Base-by-base conservation (phyloP, 1,140 invertebrate genomes). In the Polyergus mexicanus region DNA sequence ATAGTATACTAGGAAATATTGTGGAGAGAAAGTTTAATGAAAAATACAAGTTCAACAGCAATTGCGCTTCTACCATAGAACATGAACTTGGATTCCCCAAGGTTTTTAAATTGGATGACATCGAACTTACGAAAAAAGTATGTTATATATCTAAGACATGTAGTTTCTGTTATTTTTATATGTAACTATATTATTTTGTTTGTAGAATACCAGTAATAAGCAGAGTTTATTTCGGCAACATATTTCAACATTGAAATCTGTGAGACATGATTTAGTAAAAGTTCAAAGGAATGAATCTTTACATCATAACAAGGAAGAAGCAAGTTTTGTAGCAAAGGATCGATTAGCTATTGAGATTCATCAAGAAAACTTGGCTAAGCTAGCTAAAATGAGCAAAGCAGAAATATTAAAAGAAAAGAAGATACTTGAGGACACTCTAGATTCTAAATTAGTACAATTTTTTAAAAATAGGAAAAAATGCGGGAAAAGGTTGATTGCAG, bases 361-460 rank as follows among this genome's bases (percentile, higher is more conserved):
- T 89, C 92, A 95, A 86, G 97, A 98, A 94, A 99, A 98, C 94
- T 28, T 97, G 0, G 93, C 96, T 90, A 94, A 96, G 80, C 90
- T 99, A 2, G 95, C 94, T 47, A 91, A 95, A 91, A 98, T 99
- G 97, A 96, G 96, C 2, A 92, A 96, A 84, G 95, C 97, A 81
- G 97, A 99, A 91, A 98, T 99, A 87, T 89, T 97, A 25, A 94
- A 96, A 71, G 98, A 98, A 94, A 96, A 97, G 91, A 92, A 96
- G 85, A 97, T 97, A 92, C 90, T 98, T 3, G 93, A 96, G 19
- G 84, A 96, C 28, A 96, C 94, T 16, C 92, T 98, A 72, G 97
- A 97, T 94, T 96, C 97, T 25, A 95, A 96, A 88, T 92, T 97
- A 68, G 87, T 98, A 19, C 94, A 97, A 72, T 97, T 97, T 95